Conservation (phyloP, 2,113 vertebrate species). For the Notarius lentiginosus region DNA sequence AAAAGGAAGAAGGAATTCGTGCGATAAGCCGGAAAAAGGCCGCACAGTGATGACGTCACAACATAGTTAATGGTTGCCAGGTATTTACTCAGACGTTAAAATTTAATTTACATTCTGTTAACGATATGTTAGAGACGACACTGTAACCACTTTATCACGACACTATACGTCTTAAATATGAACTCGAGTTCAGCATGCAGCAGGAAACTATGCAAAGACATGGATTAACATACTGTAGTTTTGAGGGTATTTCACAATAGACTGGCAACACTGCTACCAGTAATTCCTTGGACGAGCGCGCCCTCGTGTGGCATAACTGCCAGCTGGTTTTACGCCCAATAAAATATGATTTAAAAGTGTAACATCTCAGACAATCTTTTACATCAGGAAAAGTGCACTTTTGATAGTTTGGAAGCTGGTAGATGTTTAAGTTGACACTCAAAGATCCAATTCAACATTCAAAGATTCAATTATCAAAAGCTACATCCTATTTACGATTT, state of each 20-base stretch:
- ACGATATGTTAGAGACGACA: not conserved
- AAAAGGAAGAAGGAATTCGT: not conserved
- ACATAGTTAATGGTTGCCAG: not conserved
- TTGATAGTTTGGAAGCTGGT: not conserved
- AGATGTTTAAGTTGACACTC: not conserved
- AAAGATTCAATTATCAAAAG: not conserved
- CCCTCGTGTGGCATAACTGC: slow-evolving; percentile 20
- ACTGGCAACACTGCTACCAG: too few species aligned
- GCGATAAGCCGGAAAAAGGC: not conserved
- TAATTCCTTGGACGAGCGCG: not conserved
- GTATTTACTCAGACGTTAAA: too few species aligned
- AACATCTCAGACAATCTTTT: not conserved
- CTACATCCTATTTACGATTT: not conserved
- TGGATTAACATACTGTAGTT: not conserved
- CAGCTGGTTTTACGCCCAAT: not conserved
- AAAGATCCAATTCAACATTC: not conserved
- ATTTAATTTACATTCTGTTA: not conserved
- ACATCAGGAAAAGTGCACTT: not conserved
- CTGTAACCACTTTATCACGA: not conserved
- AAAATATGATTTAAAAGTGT: not conserved
- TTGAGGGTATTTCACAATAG: not conserved
- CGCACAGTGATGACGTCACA: not conserved
- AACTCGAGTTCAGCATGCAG: not conserved
- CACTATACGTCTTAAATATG: not conserved
- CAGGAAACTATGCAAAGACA: not conserved